Evolutionary conservation across 2,113 vertebrate species (phyloP).

Genomic region (Acrocephalus arundinaceus): DNA sequence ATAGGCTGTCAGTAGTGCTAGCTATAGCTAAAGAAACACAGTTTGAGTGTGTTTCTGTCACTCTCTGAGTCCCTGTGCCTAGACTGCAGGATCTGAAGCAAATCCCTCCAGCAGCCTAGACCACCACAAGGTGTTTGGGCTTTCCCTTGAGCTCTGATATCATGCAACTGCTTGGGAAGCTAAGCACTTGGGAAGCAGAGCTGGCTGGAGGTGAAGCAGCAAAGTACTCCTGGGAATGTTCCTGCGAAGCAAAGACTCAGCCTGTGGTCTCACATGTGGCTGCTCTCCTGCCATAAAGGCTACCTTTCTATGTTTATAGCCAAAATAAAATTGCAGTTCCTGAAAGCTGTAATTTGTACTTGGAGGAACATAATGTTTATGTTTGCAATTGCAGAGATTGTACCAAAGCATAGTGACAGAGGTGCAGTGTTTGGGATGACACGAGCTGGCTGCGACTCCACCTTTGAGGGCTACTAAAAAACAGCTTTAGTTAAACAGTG

Average conservation of each 20-base stretch:
- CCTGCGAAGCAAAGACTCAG: background rate
- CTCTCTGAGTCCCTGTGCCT: background rate
- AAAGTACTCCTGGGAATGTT: background rate
- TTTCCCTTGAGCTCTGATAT: background rate
- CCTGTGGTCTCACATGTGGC: background rate
- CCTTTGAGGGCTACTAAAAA: background rate
- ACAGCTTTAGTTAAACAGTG: background rate
- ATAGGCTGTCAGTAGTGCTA: background rate
- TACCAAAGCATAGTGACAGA: background rate
- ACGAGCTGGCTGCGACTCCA: background rate
- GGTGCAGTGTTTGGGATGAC: background rate
- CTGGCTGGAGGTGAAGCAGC: background rate
- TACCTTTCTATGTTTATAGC: conserved; percentile 24
- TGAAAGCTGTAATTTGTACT: conserved; percentile 5
- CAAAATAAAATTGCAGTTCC: conserved; percentile 23
- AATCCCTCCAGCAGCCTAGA: background rate
- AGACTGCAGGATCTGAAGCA: background rate
- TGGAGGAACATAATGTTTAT: conserved; percentile 4
- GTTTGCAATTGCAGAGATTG: background rate
- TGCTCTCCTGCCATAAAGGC: background rate
- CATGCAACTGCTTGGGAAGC: background rate
- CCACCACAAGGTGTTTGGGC: background rate
- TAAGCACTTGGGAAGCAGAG: background rate
- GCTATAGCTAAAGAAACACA: background rate
- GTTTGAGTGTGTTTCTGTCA: background rate